phyloP scores from a whole-genome alignment of 2,113 vertebrate genomes.

The Prolemur simus region DNA sequence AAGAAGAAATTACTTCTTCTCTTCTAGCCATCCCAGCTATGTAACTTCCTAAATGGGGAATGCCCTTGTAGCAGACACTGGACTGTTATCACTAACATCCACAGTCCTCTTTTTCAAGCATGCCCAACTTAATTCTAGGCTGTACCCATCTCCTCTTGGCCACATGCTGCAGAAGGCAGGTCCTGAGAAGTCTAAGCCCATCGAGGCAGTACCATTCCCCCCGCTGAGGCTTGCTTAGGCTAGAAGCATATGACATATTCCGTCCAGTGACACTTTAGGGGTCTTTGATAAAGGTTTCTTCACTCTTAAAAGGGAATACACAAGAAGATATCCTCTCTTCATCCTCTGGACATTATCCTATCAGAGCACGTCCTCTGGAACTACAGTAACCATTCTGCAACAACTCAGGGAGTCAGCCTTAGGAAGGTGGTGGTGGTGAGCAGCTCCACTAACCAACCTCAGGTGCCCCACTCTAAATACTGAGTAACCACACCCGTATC shows the following conservation, averaged over 20 bases:
- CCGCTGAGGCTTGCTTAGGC: neutral
- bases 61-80: neutral
- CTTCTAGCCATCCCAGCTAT: neutral
- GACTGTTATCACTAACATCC: neutral
- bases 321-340: neutral
- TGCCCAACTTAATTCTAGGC: neutral
- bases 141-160: neutral
- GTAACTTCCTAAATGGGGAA: neutral
- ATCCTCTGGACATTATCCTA: neutral
- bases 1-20: neutral
- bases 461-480: neutral
- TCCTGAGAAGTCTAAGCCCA: neutral
- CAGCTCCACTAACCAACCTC: neutral
- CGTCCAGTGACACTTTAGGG: neutral
- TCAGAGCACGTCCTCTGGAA: too few species aligned
- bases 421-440: neutral
- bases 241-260: neutral
- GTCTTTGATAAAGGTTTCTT: neutral
- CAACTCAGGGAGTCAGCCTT: neutral
- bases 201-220: neutral
- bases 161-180: neutral
- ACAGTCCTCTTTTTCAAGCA: neutral
- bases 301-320: neutral
- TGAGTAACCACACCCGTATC: neutral
- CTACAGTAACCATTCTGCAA: neutral